These are phyloP conservation scores for Argopecten irradians DNA, from an alignment of 1,140 invertebrate species.

Conservation along the genomic window DNA sequence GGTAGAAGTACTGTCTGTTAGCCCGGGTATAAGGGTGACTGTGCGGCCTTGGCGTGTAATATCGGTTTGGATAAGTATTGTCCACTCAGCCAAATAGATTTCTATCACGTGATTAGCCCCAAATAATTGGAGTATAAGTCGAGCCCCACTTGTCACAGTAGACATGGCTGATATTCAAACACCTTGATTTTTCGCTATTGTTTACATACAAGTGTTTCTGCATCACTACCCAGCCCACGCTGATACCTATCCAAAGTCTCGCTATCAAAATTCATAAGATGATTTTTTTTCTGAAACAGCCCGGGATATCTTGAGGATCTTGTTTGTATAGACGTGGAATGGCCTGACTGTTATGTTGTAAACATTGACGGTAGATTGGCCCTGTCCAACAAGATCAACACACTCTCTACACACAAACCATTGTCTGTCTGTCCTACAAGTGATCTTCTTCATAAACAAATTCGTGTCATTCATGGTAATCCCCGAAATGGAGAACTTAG, in stretches of 20 bases:
- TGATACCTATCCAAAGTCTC: background rate
- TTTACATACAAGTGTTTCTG: background rate
- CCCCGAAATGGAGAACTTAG: background rate
- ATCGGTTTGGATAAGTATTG: background rate
- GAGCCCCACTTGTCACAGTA: background rate
- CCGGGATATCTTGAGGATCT: background rate
- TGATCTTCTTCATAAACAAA: background rate
- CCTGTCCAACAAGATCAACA: background rate
- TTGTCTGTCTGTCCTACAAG: background rate
- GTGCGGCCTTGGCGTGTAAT: background rate
- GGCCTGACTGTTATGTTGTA: background rate
- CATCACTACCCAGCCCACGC: background rate
- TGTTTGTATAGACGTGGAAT: background rate
- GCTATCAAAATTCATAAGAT: conserved; percentile 6
- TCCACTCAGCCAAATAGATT: background rate
- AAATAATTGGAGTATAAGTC: background rate
- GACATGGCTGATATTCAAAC: background rate
- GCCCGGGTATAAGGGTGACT: background rate
- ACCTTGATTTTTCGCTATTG: conserved; percentile 21
- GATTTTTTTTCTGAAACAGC: conserved; percentile 13
- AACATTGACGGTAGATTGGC: background rate
- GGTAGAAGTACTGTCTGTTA: background rate
- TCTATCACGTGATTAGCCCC: conserved; percentile 3
- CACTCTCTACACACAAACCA: background rate
- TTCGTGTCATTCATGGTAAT: background rate